phyloP scores from a whole-genome alignment of 1,140 invertebrate species.

The Drosophila equinoxialis region DNA sequence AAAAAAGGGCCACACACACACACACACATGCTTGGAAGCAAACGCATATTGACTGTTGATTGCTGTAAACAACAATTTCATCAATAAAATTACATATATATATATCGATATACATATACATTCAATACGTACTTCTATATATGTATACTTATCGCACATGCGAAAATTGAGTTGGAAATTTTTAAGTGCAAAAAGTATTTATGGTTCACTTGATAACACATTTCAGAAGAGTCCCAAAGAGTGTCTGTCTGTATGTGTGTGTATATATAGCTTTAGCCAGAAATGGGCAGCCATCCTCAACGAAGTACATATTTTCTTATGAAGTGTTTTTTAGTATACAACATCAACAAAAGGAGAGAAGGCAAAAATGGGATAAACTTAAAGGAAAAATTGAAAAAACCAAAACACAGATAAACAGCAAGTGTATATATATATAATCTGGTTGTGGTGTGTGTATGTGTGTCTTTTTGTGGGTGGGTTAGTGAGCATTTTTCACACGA shows the following conservation, averaged over 20 bases:
- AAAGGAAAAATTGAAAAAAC: slow-evolving; percentile 6
- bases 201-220: slow-evolving; percentile 75
- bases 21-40: slow-evolving; percentile 17
- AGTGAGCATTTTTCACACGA: slow-evolving; percentile 8
- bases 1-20: slow-evolving; percentile 35
- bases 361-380: neutral
- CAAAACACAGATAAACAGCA: slow-evolving; percentile 9
- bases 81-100: slow-evolving; percentile 67
- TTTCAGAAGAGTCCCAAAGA: slow-evolving; percentile 18
- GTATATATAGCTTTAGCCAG: slow-evolving; percentile 9
- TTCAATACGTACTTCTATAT: neutral
- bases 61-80: slow-evolving; percentile 77
- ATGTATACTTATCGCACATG: slow-evolving; percentile 43
- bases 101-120: neutral
- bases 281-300: slow-evolving; percentile 10
- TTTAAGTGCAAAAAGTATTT: slow-evolving; percentile 73
- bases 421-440: neutral
- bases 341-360: neutral
- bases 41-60: slow-evolving; percentile 55
- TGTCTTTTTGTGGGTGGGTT: neutral
- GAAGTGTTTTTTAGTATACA: slow-evolving; percentile 18
- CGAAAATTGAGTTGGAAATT: slow-evolving; percentile 74
- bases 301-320: slow-evolving; percentile 13
- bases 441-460: neutral
- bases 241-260: slow-evolving; percentile 10